Conservation (phyloP, 2,888 invertebrate genomes). For the Seira musarum region DNA sequence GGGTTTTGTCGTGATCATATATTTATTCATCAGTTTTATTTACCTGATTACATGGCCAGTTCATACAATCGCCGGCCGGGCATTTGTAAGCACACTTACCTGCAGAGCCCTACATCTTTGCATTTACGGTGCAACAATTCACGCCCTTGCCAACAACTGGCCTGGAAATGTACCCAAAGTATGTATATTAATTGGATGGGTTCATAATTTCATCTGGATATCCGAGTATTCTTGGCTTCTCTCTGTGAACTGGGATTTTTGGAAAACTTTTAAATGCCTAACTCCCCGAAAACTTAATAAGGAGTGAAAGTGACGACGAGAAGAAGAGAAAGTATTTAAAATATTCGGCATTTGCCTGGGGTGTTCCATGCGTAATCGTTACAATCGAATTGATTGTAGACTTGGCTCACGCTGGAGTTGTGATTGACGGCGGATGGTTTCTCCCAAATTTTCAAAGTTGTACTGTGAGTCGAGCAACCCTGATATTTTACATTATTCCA, state of each 20-base stretch:
- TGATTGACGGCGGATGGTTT: conserved; percentile 15
- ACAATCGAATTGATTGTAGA: not conserved
- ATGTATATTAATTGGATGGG: not conserved
- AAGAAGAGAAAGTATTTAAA: not conserved
- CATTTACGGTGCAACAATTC: not conserved
- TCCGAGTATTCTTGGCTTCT: conserved; percentile 40
- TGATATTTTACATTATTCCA: conserved; percentile 27
- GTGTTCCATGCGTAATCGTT: not conserved
- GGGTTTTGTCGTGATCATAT: not conserved
- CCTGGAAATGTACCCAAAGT: not conserved
- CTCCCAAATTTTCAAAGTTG: conserved; percentile 27
- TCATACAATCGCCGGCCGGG: conserved; percentile 14
- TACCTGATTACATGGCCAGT: conserved; percentile 14
- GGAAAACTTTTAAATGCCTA: conserved; percentile 12
- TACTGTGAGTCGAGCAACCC: not conserved
- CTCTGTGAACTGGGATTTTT: conserved; percentile 37
- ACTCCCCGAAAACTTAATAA: not conserved
- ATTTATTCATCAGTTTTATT: conserved; percentile 6
- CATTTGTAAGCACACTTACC: conserved; percentile 17
- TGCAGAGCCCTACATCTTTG: conserved; percentile 18
- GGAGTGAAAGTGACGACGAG: not conserved
- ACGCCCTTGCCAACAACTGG: not conserved
- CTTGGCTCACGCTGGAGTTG: not conserved
- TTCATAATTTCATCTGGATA: conserved; percentile 35
- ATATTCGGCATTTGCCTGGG: conserved; percentile 34